Conservation (phyloP, 2,888 invertebrate species). For the Drosophila phalerata region DNA sequence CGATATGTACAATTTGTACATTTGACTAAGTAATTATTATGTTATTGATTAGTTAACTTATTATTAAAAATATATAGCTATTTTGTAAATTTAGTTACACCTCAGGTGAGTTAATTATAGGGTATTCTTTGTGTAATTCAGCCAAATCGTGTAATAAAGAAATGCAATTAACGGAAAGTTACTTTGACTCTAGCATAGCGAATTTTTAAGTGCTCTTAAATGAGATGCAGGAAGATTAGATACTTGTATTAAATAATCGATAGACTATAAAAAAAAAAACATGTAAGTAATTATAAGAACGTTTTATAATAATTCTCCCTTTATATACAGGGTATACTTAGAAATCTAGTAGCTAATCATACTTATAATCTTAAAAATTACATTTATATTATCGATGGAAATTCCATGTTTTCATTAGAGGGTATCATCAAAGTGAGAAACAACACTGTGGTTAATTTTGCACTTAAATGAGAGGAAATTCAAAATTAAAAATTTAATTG, state of each 20-base stretch:
- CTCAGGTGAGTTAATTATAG: constrained; percentile 26
- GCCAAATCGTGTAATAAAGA: neutral
- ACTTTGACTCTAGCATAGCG: constrained; percentile 4
- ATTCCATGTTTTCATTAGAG: neutral
- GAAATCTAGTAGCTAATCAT: neutral
- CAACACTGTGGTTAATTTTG: neutral
- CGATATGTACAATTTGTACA: neutral
- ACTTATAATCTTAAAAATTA: neutral
- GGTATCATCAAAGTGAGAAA: neutral
- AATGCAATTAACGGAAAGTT: constrained; percentile 21
- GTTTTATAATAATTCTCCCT: neutral
- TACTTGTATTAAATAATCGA: neutral
- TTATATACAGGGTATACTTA: constrained; percentile 1
- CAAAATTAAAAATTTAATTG: neutral
- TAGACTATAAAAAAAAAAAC: neutral
- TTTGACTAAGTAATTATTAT: neutral
- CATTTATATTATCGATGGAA: neutral
- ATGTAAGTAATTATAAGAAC: constrained; percentile 29
- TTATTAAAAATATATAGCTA: constrained; percentile 11
- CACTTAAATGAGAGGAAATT: neutral
- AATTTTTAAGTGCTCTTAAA: constrained; percentile 14
- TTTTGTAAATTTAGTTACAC: neutral
- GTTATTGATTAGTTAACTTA: constrained; percentile 29
- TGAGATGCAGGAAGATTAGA: constrained; percentile 5
- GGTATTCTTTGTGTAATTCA: constrained; percentile 9